These are phyloP conservation scores for Ciconia boyciana DNA, from an alignment of 2,113 vertebrate genomes.

Conservation along the genomic window DNA sequence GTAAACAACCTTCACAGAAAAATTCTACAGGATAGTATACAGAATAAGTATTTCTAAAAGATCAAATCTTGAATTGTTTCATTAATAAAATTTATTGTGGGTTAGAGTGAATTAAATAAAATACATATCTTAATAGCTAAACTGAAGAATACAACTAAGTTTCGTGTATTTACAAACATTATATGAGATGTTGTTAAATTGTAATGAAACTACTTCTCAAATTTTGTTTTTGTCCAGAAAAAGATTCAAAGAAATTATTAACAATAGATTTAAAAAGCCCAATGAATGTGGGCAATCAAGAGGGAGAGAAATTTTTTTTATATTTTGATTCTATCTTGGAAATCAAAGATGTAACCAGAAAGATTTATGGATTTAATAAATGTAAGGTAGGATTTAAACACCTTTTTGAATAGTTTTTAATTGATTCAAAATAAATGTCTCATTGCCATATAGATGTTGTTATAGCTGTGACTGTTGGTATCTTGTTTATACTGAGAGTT, in stretches of 20 bases:
- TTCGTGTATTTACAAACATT: not conserved
- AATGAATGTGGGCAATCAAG: conserved; percentile 69
- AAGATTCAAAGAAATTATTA: conserved; percentile 77
- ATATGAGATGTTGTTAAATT: not conserved
- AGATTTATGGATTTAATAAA: conserved; percentile 81
- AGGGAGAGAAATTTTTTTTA: conserved; percentile 80
- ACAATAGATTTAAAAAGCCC: conserved; percentile 75
- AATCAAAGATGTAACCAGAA: conserved; percentile 72
- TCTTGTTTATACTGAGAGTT: not conserved
- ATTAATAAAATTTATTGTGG: not conserved
- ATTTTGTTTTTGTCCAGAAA: conserved; percentile 72
- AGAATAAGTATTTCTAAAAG: not conserved
- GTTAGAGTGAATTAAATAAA: not conserved
- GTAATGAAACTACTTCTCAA: not conserved
- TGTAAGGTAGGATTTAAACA: conserved; percentile 75
- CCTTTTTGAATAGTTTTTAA: not conserved
- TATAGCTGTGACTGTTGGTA: not conserved
- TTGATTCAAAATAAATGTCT: not conserved
- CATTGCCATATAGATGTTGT: not conserved
- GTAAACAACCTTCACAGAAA: not conserved
- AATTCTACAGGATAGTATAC: not conserved
- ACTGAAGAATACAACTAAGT: not conserved
- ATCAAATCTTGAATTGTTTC: not conserved
- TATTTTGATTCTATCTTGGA: conserved; percentile 87
- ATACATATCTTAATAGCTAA: not conserved